Base-by-base conservation (phyloP, 2,113 vertebrate species). In the Lasiurus borealis region DNA sequence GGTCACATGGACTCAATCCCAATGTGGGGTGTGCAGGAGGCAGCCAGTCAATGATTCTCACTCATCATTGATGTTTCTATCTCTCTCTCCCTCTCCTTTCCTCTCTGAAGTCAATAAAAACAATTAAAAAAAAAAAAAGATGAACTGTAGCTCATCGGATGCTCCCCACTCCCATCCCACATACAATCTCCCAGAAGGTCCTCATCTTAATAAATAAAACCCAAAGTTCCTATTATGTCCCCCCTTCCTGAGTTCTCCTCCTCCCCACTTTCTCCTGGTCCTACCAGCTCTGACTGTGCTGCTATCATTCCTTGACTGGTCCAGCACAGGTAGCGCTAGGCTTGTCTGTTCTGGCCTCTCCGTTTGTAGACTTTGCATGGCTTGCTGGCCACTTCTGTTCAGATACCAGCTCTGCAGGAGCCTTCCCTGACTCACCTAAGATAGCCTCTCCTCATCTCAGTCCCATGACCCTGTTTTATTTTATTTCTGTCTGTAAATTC, bases 391-490 rank as follows among this genome's bases (percentile, higher is more conserved):
- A 36, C 4, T 44, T 46, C 19, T 3, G 2, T 10, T 23, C 66
- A 29, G 19, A 40, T 2, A 40, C 52, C 62, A 44, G 78, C n/a
- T 34, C 15, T 88, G 34, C 16, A 40, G 46, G 52, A 52, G 44
- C 34, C 31, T 14, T 44, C 2, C 6, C 27, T 0, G 34, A 36
- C 44, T 54, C 52, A 13, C 59, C n/a, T 62, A 29, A 52, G 27
- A 64, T 0, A 25, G 72, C 13, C 50, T 13, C 23, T 0, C 0
- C 21, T 46, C 90, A 15, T 4, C 59, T 14, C 18, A 8, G 15
- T 10, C 27, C 57, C 31, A 29, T 16, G 44, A 31, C 3, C 19
- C 6, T 23, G 3, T n/a, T 31, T n/a, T 34, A 12, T 72, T 59
- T 36, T 57, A 46, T 46, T 16, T 29, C 73, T 13, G 27, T 46